Base-by-base conservation (phyloP, 1,140 invertebrate genomes). In the Magallana angulata region DNA sequence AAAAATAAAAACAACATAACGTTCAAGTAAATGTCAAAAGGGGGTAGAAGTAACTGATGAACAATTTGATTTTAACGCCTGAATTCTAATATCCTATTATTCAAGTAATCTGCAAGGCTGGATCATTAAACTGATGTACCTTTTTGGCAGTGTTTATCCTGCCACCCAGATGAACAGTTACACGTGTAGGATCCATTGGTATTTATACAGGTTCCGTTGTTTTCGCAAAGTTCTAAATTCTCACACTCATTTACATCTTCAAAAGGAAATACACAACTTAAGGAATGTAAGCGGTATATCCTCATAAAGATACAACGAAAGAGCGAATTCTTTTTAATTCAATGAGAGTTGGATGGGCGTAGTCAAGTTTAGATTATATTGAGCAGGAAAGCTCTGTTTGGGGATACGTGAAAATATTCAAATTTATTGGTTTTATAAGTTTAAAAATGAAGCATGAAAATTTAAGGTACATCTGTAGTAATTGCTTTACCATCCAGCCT, bases 311-410 rank as follows among this genome's bases (percentile, higher is more conserved):
- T 48, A 48, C 2, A 48, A 48, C 0, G 36, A 48, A 48, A 48
- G 36, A 48, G 5, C 36, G 5, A 48, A 48, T 48, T 48, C 1
- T 48, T 48, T n/a, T 4, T 4, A 48, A 48, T 48, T 48, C 36
- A 4, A 48, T 48, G 36, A 24, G 1, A 24, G 24, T 24, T 24
- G 36, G 85, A 81, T n/a, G 18, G 36, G n/a, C 24, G 57, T 80
- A 12, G 60, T 84, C 91, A 92, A 56, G 91, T 91, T 62, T 91
- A 48, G 36, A 48, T 2, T 4, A 48, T 48, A 48, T 48, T 48
- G 36, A 48, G 5, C 36, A 48, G 36, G 36, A 48, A 48, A 48
- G 36, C 36, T 48, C 36, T 48, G 36, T 48, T 48, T 48, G 5
- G 5, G 5, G 36, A 48, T 48, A 48, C 5, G 5, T 48, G 36